These are phyloP conservation scores for Melanotaenia nigrans DNA, from an alignment of 2,797 vertebrate genomes.

Conservation along the genomic window DNA sequence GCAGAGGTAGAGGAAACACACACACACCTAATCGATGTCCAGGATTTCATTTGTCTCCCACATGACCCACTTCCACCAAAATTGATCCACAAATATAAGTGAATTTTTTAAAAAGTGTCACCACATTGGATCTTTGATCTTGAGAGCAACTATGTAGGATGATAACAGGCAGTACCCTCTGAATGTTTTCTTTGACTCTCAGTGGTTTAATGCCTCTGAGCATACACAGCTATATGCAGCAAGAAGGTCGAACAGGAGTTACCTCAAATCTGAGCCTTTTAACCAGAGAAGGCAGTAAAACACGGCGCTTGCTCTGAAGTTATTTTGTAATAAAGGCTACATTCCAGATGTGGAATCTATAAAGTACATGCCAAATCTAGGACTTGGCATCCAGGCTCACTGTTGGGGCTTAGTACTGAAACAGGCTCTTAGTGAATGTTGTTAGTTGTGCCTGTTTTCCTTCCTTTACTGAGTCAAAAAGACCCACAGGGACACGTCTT, in stretches of 20 bases:
- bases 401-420: conserved; percentile 12
- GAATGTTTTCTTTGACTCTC: conserved; percentile 7
- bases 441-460: conserved; percentile 14
- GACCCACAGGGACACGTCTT: conserved; percentile 6
- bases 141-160: conserved; percentile 3
- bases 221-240: not conserved
- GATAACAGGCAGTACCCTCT: not conserved
- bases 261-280: conserved; percentile 10
- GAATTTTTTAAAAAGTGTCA: not conserved
- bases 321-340: conserved; percentile 10
- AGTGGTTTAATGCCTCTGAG: not conserved
- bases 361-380: not conserved
- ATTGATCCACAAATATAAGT: not conserved
- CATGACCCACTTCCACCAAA: not conserved
- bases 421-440: conserved; percentile 11
- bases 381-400: conserved; percentile 2
- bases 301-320: not conserved
- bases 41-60: conserved; percentile 1
- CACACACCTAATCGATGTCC: not conserved
- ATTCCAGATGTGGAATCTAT: not conserved
- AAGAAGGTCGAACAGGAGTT: not conserved
- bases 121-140: not conserved
- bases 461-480: conserved; percentile 8
- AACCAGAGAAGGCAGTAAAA: conserved; percentile 7
- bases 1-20: conserved; percentile 85